These are phyloP conservation scores for Platichthys flesus DNA, from an alignment of 2,113 vertebrate genomes.

Conservation along the genomic window DNA sequence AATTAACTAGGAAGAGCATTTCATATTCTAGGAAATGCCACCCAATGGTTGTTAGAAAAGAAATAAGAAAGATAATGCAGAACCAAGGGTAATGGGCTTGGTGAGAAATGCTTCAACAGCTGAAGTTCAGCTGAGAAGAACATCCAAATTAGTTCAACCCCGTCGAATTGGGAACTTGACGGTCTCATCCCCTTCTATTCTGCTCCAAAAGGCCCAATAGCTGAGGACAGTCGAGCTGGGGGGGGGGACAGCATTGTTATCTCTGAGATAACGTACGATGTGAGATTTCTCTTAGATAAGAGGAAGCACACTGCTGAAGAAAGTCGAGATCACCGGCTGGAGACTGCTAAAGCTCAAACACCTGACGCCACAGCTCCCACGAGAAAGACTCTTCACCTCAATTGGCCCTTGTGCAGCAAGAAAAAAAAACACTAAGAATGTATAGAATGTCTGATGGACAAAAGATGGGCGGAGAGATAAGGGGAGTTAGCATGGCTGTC, in stretches of 20 bases:
- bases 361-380: slow-evolving; percentile 49
- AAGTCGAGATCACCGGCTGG: slow-evolving; percentile 59
- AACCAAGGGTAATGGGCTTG: slow-evolving; percentile 46
- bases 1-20: slow-evolving; percentile 13
- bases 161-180: slow-evolving; percentile 57
- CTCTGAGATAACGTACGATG: slow-evolving; percentile 69
- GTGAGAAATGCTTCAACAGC: slow-evolving; percentile 50
- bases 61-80: slow-evolving; percentile 6
- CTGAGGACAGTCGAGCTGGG: slow-evolving; percentile 48
- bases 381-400: slow-evolving; percentile 66
- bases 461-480: slow-evolving; percentile 47
- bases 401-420: slow-evolving; percentile 42
- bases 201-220: slow-evolving; percentile 53
- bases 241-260: slow-evolving; percentile 65
- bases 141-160: slow-evolving; percentile 68
- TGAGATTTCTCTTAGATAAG: slow-evolving; percentile 67
- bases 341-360: slow-evolving; percentile 62
- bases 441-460: slow-evolving; percentile 56
- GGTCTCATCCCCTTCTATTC: slow-evolving; percentile 50
- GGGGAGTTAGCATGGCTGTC: slow-evolving; percentile 49
- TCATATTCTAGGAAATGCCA: slow-evolving; percentile 55
- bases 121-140: slow-evolving; percentile 59
- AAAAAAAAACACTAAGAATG: slow-evolving; percentile 56
- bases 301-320: slow-evolving; percentile 60
- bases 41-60: slow-evolving; percentile 16